Evolutionary conservation across 2,888 invertebrate species (phyloP).

Genomic region (Agrochola litura): DNA sequence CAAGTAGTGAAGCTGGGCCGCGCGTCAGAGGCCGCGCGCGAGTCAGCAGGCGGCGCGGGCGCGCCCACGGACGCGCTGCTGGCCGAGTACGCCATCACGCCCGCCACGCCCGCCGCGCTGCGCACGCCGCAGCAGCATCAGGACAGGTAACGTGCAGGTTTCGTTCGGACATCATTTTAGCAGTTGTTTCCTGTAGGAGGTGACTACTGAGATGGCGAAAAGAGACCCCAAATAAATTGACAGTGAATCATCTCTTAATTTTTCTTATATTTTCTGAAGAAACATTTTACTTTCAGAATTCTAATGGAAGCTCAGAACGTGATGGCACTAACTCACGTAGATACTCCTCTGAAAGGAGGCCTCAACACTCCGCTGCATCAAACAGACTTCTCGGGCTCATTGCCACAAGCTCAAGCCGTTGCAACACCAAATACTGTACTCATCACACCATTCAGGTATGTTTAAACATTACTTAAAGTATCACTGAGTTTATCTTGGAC

Average conservation of each 20-base stretch:
- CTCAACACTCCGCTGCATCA: slow-evolving; percentile 98
- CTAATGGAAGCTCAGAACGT: slow-evolving; percentile 99
- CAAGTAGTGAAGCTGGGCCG: slow-evolving; percentile 98
- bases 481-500: not conserved
- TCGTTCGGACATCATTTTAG: not conserved
- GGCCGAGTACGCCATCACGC: slow-evolving; percentile 97
- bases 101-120: slow-evolving; percentile 92
- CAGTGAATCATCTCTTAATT: not conserved
- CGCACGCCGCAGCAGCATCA: slow-evolving; percentile 96
- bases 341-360: slow-evolving; percentile 99
- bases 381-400: slow-evolving; percentile 96
- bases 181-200: not conserved
- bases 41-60: slow-evolving; percentile 93
- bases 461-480: not conserved
- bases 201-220: not conserved
- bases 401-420: slow-evolving; percentile 92
- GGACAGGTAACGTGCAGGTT: slow-evolving; percentile 89
- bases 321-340: slow-evolving; percentile 99
- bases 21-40: slow-evolving; percentile 97
- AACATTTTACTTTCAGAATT: slow-evolving; percentile 83
- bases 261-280: not conserved
- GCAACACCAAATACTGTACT: slow-evolving; percentile 98
- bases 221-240: not conserved
- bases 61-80: slow-evolving; percentile 96
- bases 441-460: slow-evolving; percentile 94